Evolutionary conservation across 1,140 invertebrate genomes (phyloP), one percentile per base, ranked within the genome.

Genomic region (Neuroterus valhalla): DNA sequence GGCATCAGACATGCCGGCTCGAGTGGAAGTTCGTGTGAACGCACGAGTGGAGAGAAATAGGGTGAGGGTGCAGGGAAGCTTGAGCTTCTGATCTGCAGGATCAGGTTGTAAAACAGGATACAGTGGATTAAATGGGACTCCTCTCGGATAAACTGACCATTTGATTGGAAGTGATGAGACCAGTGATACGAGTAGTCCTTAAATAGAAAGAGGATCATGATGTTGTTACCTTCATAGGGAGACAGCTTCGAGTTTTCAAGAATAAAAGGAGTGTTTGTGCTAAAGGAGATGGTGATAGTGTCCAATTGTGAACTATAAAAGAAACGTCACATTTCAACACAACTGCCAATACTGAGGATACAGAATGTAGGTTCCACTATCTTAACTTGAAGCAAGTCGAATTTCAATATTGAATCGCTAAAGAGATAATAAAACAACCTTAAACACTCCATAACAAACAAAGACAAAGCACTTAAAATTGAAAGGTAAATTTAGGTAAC

Each of bases 21-120:
- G 19, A 81, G 79, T 78, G 71, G 68, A 10, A 31, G 75, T 78
- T 78, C 76, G 79, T 81, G 79, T 46, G 68, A 68, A 66, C 62
- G 73, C 69, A 70, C 55, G 10, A 46, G 38, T 66, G 52, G 66
- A 48, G 62, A 46, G 42, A 46, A 38, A 50, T 50, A 62, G 55
- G 55, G 55, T 38, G 55, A 62, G 55, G 55, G 55, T 62, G 55
- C 26, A 31, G 23, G 14, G 55, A 62, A 62, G n/a, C 55, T 62
- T 62, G 55, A 62, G 55, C 31, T 62, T 62, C 12, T 26, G 26
- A 23, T 26, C 11, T 62, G 55, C 55, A 3, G 55, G 17, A 19
- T 48, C 46, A 17, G 15, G 46, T 19, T 19, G 8, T 48, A 48
- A 48, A 38, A 26, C 12, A 62, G 55, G 55, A 62, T 62, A 62